phyloP scores from a whole-genome alignment of 2,888 invertebrate genomes.

The Lasius fuliginosus region DNA sequence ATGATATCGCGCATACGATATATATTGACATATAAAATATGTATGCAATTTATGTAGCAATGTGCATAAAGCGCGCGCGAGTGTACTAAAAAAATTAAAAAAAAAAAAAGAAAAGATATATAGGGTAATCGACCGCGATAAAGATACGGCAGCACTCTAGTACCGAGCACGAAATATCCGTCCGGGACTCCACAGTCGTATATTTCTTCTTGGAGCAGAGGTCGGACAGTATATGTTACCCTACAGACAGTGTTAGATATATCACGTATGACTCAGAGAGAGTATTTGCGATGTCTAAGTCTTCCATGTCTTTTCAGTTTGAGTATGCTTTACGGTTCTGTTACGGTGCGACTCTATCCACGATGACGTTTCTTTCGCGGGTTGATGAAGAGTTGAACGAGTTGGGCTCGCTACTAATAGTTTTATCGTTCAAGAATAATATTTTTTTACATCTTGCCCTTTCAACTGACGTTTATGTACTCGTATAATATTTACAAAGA shows the following conservation, averaged over 20 bases:
- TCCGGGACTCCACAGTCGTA: constrained; percentile 23
- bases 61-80: neutral
- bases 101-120: constrained; percentile 6
- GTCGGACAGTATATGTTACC: constrained; percentile 48
- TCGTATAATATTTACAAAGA: neutral
- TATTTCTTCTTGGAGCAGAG: constrained; percentile 55
- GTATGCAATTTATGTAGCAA: neutral
- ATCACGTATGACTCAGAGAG: constrained; percentile 63
- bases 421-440: neutral
- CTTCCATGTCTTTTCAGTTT: constrained; percentile 2
- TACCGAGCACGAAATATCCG: constrained; percentile 30
- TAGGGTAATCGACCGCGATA: constrained; percentile 66
- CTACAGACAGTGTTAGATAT: constrained; percentile 49
- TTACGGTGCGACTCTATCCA: constrained; percentile 55
- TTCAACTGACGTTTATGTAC: neutral
- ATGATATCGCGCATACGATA: neutral
- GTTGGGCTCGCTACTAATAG: neutral
- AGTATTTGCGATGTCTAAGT: constrained; percentile 47
- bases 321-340: constrained; percentile 43
- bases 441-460: constrained; percentile 2
- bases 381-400: constrained; percentile 11
- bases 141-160: constrained; percentile 46
- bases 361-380: constrained; percentile 54
- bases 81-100: no score
- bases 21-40: neutral